Evolutionary conservation across 2,888 invertebrate species (phyloP).

Genomic region (Heliconius sara): DNA sequence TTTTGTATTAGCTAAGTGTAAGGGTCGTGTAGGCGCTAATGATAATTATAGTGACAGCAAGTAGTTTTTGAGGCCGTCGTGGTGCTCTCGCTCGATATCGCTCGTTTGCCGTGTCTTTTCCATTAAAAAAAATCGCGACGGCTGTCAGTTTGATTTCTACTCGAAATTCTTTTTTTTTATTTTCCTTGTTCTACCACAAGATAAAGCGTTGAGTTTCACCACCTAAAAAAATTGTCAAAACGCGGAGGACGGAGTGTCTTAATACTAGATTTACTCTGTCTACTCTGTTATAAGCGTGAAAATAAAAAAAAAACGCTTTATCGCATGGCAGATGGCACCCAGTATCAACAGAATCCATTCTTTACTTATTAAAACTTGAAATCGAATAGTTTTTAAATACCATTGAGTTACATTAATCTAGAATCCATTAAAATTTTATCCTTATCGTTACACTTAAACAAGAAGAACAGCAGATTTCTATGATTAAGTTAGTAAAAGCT

Average conservation of each 20-base stretch:
- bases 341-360: no score
- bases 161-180: no score
- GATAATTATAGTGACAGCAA: not conserved
- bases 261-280: not conserved
- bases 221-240: no score
- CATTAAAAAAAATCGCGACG: no score
- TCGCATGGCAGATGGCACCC: no score
- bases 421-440: not conserved
- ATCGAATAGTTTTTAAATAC: not conserved
- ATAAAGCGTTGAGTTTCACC: no score
- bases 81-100: no score
- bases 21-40: conserved; percentile 15
- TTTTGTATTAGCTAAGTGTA: not conserved
- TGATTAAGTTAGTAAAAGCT: not conserved
- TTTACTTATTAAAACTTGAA: not conserved
- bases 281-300: not conserved
- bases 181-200: no score
- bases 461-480: not conserved
- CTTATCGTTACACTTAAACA: not conserved
- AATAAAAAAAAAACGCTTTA: not conserved
- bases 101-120: no score
- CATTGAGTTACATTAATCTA: not conserved
- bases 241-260: not conserved
- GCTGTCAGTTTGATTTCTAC: no score
- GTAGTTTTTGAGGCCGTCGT: no score